Base-by-base conservation (phyloP, 2,888 invertebrate species). In the Drosophila testacea region DNA sequence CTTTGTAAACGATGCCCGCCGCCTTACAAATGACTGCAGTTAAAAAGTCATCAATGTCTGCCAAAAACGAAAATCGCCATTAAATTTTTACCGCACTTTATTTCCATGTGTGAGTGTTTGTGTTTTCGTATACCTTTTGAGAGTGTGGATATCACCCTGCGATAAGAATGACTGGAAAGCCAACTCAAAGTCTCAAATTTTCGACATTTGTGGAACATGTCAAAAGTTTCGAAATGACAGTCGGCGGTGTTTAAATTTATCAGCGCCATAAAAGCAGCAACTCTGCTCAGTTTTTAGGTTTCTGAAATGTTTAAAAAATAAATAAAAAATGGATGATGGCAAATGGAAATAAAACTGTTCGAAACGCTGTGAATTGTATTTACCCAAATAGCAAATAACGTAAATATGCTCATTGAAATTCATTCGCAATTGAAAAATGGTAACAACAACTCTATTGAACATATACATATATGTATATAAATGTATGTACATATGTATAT, bases 31-130 rank as follows among this genome's bases (percentile, higher is more conserved):
- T 90, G 91, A 89, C 89, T 90, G 90, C 90, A 91, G 91, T 91
- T 91, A 91, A 90, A 89, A 91, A 90, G 91, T 90, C 91, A 91
- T 91, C 90, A 91, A 90, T 88, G 90, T 88, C 82, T 89, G 88
- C 89, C 79, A 86, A 79, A 85, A 88, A 81, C 65, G 74, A 77
- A 87, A 67, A 69, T 88, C 71, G 67, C 73, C 77, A 84, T 89
- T 84, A 79, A 87, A 79, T 79, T 76, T 77, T 65, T 79, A 79
- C 83, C 85, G 76, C 89, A 81, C 79, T 76, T 71, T 87, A 79
- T 71, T 16, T 36, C 16, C 42, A 51, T 50, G 36, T 54, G 42
- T 57, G 59, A 44, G 44, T 38, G 36, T 62, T 64, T 61, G 54
- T 62, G 46, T 62, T 51, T 60, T 52, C 46, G 57, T 39, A 52